Evolutionary conservation across 2,888 invertebrate species (phyloP).

Genomic region (Monochamus alternatus): DNA sequence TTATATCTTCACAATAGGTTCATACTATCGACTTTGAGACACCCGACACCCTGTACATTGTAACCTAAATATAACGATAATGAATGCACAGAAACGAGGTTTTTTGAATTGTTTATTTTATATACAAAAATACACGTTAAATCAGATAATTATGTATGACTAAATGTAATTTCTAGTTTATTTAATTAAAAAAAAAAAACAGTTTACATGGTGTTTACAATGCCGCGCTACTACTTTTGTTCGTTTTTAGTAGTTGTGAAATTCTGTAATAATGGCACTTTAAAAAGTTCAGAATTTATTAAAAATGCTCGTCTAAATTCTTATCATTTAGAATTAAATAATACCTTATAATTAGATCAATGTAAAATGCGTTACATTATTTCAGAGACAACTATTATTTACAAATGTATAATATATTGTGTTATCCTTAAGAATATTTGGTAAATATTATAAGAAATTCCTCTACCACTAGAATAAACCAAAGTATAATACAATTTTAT

Average conservation of each 20-base stretch:
- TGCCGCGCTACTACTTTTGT: constrained; percentile 23
- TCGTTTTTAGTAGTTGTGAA: constrained; percentile 5
- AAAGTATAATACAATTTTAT: constrained; percentile 26
- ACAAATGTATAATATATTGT: constrained; percentile 25
- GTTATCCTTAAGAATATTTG: constrained; percentile 31
- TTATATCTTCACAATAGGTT: too few relatives aligned
- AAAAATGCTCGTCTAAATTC: constrained; percentile 14
- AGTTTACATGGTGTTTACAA: constrained; percentile 28
- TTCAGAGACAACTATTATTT: constrained; percentile 21
- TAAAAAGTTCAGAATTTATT: constrained; percentile 24
- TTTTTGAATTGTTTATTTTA: constrained; percentile 32
- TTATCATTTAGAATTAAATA: constrained; percentile 18
- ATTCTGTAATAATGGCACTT: constrained; percentile 32
- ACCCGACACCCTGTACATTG: too few relatives aligned
- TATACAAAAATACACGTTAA: constrained; percentile 37
- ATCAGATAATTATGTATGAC: constrained; percentile 9
- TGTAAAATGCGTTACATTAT: background rate
- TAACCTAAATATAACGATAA: too few relatives aligned
- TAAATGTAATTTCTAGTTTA: background rate
- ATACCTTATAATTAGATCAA: constrained; percentile 5
- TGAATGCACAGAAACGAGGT: background rate
- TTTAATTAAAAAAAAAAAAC: constrained; percentile 1
- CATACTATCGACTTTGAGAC: too few relatives aligned
- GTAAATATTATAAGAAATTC: constrained; percentile 31
- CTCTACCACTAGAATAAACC: constrained; percentile 33